Base-by-base conservation (phyloP, 1,140 invertebrate species). In the Trinorchestia longiramus region DNA sequence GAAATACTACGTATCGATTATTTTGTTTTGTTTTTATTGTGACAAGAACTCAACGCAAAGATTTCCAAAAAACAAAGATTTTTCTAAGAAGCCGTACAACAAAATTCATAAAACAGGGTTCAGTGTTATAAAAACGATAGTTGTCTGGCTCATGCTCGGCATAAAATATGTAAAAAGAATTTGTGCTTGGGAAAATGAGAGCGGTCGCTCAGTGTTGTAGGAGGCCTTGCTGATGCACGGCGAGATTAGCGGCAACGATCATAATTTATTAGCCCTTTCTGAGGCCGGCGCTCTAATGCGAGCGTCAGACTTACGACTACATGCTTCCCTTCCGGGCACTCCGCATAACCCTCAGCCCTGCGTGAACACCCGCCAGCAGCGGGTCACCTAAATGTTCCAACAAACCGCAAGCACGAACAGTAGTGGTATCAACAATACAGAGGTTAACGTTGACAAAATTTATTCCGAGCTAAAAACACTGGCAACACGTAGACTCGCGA, bases 191-290 rank as follows among this genome's bases (percentile, higher is more conserved):
- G 62, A 77, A 77, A 77, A 77, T 77, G 15, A 23, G 11, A 77
- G 15, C 28, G 62, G 62, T 77, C 62, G 62, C 62, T 77, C 62
- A 77, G 62, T 77, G 62, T 15, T 77, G 62, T 77, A 77, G 62
- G 62, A 77, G 62, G 62, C 62, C 62, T 77, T 36, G 47, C 62
- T 77, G 62, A 77, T 77, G 62, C 62, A 77, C 62, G 62, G 62
- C 62, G 62, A 77, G 62, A 77, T 77, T 77, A 77, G 62, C 62
- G 62, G 62, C 62, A 77, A 77, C 62, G 62, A 77, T 77, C 62
- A 36, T 28, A 77, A 77, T 77, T 77, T 77, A 77, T 77, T 77
- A 28, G 62, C 62, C 1, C 62, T 28, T 77, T 77, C 62, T 36
- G 62, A 15, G 62, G 62, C 62, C 62, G 1, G 62, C 62, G 62